A percentile compares a stretch with the other conserved stretches of the same genome.
Conservation (phyloP, 2,888 invertebrate genomes). For the Lathronympha strigana region DNA sequence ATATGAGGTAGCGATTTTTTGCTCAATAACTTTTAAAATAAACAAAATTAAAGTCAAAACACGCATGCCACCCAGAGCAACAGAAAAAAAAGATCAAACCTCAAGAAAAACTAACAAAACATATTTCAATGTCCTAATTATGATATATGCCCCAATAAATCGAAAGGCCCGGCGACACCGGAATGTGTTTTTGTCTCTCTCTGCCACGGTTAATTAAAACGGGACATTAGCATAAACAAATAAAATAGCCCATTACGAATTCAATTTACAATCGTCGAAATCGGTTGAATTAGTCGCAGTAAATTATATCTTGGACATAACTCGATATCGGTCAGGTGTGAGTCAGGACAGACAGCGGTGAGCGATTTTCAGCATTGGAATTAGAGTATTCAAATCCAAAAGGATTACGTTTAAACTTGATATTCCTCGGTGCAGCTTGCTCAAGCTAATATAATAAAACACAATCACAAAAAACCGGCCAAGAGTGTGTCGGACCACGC, state of each 20-base stretch:
- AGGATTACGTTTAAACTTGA: too few relatives aligned
- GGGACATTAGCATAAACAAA: conserved; percentile 83
- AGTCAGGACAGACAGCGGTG: conserved; percentile 36
- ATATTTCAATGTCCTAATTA: conserved; percentile 70
- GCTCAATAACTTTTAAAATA: not conserved
- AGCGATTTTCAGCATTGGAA: not conserved
- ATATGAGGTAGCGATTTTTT: not conserved
- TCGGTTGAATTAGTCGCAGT: conserved; percentile 81
- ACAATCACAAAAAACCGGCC: too few relatives aligned
- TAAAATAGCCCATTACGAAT: conserved; percentile 82
- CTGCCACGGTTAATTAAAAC: conserved; percentile 73
- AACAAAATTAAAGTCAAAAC: conserved; percentile 36
- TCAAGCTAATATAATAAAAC: too few relatives aligned
- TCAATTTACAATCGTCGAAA: conserved; percentile 83
- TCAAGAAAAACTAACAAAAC: conserved; percentile 56
- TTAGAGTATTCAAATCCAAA: not conserved
- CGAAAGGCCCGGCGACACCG: conserved; percentile 56
- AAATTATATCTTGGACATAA: conserved; percentile 77
- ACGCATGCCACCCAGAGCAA: conserved; percentile 47
- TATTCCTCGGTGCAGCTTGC: too few relatives aligned
- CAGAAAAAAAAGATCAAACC: conserved; percentile 41
- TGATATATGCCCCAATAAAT: conserved; percentile 76
- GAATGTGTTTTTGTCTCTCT: conserved; percentile 53
- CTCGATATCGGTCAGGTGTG: conserved; percentile 59
- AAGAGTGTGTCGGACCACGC: too few relatives aligned